Evolutionary conservation across 1,140 invertebrate species (phyloP), one percentile per base, ranked within the genome.

Genomic region (Neotoxoptera formosana): DNA sequence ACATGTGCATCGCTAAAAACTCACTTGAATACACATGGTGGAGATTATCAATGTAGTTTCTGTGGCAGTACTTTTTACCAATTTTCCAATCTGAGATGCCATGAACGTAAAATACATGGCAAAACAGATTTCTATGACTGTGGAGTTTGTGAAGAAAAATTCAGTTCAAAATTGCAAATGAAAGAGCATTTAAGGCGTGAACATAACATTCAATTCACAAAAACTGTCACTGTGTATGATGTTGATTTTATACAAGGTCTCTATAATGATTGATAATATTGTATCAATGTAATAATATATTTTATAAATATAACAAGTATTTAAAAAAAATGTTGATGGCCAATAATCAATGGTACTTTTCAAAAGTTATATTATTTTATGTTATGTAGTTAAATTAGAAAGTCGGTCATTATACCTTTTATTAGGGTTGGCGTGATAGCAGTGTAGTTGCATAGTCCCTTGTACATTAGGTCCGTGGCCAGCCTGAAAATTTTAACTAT

Each of bases 1-100:
- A 93, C 47, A 25, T 45, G 47, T 93, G 25, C 81, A 45, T 93
- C 81, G 1, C 30, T 93, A 7, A 93, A 86, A 86, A 30, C 48
- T 17, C 91, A 93, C 20, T 86, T 93, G 34, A 93, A 84, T 45
- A 93, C 81, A 0, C 91, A 93, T n/a, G 81, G 91, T 53, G 81
- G 81, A 86, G 47, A 93, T 86, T 86, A 56, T 93, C 91, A 93
- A 56, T 93, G 91, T 30, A 93, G 47, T 84, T 41, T 93, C 8
- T 93, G 91, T 56, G 91, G 91, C 41, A 23, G 81, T 41, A 93
- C 91, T 30, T 93, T 93, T 93, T 53, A 9, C 8, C 48, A 86
- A 45, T 45, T 86, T 30, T 93, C 91, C 6, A 93, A 51, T 30
- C 51, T 93, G 1, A 84, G 14, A 21, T 56, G 0, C 56, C 91